Conservation (phyloP, 2,797 vertebrate genomes). For the Aldrovandia affinis region DNA sequence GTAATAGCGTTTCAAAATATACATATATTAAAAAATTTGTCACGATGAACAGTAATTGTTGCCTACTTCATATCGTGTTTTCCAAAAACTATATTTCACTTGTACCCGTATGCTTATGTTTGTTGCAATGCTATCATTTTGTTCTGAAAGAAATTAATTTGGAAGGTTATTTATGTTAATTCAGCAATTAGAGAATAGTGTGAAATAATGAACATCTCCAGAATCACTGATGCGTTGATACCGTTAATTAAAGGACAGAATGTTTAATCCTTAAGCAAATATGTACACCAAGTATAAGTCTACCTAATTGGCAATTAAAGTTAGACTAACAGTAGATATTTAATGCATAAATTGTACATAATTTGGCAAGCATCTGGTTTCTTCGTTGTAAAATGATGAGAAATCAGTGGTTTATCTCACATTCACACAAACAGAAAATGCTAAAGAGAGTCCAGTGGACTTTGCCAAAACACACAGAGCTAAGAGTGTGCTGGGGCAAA, state of each 20-base stretch:
- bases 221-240: constrained; percentile 33
- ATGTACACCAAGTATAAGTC: constrained; percentile 1
- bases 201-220: constrained; percentile 10
- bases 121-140: background rate
- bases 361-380: constrained; percentile 27
- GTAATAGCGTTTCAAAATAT: no score
- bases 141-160: background rate
- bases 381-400: constrained; percentile 44
- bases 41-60: no score
- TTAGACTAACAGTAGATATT: constrained; percentile 32
- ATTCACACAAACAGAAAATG: constrained; percentile 25
- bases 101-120: background rate
- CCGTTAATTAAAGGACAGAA: constrained; percentile 43
- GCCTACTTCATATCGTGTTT: no score
- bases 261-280: constrained; percentile 19
- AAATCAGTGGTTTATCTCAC: constrained; percentile 47
- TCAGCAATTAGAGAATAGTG: constrained; percentile 29
- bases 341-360: constrained; percentile 39
- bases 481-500: background rate
- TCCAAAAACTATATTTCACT: background rate
- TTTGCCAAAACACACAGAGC: background rate
- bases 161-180: constrained; percentile 24
- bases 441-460: background rate
- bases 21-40: no score
- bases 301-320: constrained; percentile 50